Evolutionary conservation across 2,113 vertebrate species (phyloP), one percentile per base, ranked within the genome.

Genomic region (Xyliphius kryptos): DNA sequence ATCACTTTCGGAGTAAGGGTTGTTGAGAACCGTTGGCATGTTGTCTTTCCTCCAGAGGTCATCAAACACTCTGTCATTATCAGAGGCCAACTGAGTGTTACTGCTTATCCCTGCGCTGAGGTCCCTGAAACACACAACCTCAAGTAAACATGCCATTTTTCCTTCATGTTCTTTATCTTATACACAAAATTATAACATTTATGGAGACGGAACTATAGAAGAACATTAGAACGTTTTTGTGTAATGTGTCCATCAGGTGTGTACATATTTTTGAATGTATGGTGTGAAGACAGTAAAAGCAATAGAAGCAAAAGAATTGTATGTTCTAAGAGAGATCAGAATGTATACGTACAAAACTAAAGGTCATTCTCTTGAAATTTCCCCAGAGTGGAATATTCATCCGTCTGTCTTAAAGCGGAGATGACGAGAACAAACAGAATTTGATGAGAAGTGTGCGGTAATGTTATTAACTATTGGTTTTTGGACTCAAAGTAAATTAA

Each of bases 31-130:
- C n/a, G 79, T 66, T 0, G 90, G 84, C 58, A 51, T 52, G 1
- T 80, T 85, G 74, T 83, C 83, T 48, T 86, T 90, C 9, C 65
- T 86, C 84, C 86, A 89, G 44, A 86, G 77, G 70, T 92, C 88
- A 36, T 67, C 80, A 41, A 74, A 67, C 65, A 82, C 82, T 16
- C 79, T 80, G 70, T 91, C 78, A 0, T 86, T 91, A 78, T 92
- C 88, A 58, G 85, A 76, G 1, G 3, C 75, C 9, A 87, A 85
- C 2, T 89, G 80, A 17, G 80, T 55, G 0, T 81, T 63, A 41
- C 80, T 88, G 66, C 83, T 86, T 0, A 74, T 78, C 73, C 82
- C 90, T 75, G 76, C 67, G 3, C 85, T 83, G 50, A 77, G 72
- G 63, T 91, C 91, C 78, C 91, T 94, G 78, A 68, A 89, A 88